Evolutionary conservation across 2,888 invertebrate genomes (phyloP).

Genomic region (Rutpela maculata): DNA sequence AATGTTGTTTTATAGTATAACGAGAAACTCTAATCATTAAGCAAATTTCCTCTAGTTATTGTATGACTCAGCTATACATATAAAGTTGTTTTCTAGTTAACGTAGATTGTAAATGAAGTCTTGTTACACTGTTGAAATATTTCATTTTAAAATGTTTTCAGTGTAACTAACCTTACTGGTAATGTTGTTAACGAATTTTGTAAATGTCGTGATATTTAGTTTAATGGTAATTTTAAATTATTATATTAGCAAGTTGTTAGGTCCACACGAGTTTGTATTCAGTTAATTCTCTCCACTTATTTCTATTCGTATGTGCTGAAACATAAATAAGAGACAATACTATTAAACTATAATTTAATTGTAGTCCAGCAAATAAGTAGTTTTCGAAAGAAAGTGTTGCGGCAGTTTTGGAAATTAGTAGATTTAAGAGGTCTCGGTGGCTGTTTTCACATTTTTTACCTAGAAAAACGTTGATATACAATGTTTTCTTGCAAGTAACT

Average conservation of each 20-base stretch:
- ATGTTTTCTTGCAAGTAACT: too few species aligned
- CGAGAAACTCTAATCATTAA: too few species aligned
- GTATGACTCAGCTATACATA: too few species aligned
- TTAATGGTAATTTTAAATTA: constrained; percentile 27
- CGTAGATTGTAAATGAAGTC: neutral
- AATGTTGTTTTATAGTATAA: too few species aligned
- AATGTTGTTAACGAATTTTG: constrained; percentile 53
- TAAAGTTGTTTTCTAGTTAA: too few species aligned
- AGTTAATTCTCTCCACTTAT: constrained; percentile 11
- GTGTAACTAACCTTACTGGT: constrained; percentile 33
- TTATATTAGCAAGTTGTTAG: constrained; percentile 49
- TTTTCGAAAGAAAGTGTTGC: too few species aligned
- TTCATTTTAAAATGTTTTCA: constrained; percentile 9
- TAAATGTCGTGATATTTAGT: constrained; percentile 52
- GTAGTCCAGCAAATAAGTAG: too few species aligned
- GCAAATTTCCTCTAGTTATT: too few species aligned
- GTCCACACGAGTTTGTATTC: constrained; percentile 36
- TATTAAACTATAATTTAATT: neutral
- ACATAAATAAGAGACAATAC: constrained; percentile 31
- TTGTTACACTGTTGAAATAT: neutral
- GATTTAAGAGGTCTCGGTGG: too few species aligned
- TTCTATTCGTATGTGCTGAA: neutral
- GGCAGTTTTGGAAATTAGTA: too few species aligned
- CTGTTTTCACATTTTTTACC: too few species aligned
- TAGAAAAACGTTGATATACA: too few species aligned